These are phyloP conservation scores for Drosophila putrida DNA, from an alignment of 2,888 invertebrate species.

Conservation along the genomic window DNA sequence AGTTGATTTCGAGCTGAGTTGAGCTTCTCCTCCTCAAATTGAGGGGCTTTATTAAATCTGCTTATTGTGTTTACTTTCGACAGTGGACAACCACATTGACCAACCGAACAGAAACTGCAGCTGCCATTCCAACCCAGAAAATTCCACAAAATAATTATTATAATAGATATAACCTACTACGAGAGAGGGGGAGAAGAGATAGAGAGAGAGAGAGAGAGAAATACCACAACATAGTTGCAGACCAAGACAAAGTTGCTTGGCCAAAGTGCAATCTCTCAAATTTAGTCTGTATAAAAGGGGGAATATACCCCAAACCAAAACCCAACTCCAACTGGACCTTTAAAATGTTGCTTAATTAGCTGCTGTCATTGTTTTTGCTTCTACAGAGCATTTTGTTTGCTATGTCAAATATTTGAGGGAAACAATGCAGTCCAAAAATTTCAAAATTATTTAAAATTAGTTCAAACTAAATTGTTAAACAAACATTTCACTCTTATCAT, in stretches of 20 bases:
- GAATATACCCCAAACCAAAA: background rate
- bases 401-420: constrained; percentile 29
- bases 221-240: constrained; percentile 55
- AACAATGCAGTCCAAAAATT: background rate
- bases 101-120: constrained; percentile 55
- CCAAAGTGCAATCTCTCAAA: constrained; percentile 16
- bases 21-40: background rate
- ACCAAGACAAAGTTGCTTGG: constrained; percentile 32
- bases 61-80: constrained; percentile 64
- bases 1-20: constrained; percentile 55
- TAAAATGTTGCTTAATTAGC: constrained; percentile 53
- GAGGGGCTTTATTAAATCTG: constrained; percentile 56
- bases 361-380: constrained; percentile 24
- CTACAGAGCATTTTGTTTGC: constrained; percentile 1
- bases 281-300: constrained; percentile 4
- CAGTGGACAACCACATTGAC: constrained; percentile 64
- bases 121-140: constrained; percentile 36
- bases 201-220: background rate
- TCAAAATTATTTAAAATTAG: background rate
- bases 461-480: background rate
- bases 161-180: constrained; percentile 69
- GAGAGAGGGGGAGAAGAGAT: constrained; percentile 2
- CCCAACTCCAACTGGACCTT: constrained; percentile 14
- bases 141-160: constrained; percentile 49
- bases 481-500: no score